Base-by-base conservation (phyloP, 2,888 invertebrate genomes). In the Euplagia quadripunctaria region DNA sequence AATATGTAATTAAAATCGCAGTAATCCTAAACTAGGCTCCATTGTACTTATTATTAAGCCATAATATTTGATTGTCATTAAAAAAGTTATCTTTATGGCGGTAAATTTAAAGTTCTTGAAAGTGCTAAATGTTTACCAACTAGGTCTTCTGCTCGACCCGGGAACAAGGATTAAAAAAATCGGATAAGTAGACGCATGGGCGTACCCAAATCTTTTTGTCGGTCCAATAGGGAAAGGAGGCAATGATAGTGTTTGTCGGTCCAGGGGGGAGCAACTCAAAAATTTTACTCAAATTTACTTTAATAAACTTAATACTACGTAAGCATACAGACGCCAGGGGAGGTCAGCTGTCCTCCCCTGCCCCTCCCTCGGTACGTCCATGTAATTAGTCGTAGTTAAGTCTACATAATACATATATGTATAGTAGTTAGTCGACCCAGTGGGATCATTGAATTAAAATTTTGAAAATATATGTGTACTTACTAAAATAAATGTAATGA, bases 1-100 rank as follows among this genome's bases (percentile, higher is more conserved):
- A 64, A 68, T 70, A 70, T 71, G 73, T 77, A 73, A 76, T 80
- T 82, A 74, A 79, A 73, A 68, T 75, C 71, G 69, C 67, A 64
- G 9, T 73, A 61, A 65, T 75, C 70, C 80, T 73, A 78, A 73
- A 72, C 67, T 78, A 79, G 75, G 52, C 73, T 55, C 64, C 79
- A 70, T 64, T 74, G 70, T 79, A 73, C 67, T 74, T 76, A 71
- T 49, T 67, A 77, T 66, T 66, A 16, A 73, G 12, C 72, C 73
- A 71, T 78, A 72, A 14, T 41, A 70, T 31, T 31, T 46, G 64
- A 17, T n/a, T 55, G n/a, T 20, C 14, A 7, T 11, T 41, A 9
- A 6, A 58, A 58, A 51, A 11, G 41, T 11, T 46, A 46, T 46
- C 31, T 61, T 61, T 31, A 14, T 14, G 31, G 12, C 6, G 14